These are phyloP conservation scores for Fissipunctia ypsillon DNA, from an alignment of 2,888 invertebrate species.

Conservation along the genomic window DNA sequence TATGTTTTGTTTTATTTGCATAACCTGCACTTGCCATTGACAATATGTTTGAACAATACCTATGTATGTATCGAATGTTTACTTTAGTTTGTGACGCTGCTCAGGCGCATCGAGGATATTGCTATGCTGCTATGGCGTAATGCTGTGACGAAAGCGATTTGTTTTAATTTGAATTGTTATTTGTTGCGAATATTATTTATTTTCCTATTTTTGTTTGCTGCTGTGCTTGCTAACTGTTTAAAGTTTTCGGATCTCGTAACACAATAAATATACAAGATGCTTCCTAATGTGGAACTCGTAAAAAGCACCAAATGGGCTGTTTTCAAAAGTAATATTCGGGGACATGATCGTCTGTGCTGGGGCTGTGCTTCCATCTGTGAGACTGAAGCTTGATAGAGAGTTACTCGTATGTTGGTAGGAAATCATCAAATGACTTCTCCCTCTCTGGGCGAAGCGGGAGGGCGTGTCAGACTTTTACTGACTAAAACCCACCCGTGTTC, in stretches of 20 bases:
- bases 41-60: neutral
- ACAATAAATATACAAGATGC: neutral
- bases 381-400: neutral
- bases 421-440: no score
- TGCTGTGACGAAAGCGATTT: neutral
- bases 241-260: neutral
- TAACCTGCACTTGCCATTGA: conserved; percentile 15
- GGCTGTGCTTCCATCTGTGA: neutral
- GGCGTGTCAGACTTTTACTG: no score
- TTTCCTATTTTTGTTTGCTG: neutral
- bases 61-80: neutral
- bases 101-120: neutral
- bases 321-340: neutral
- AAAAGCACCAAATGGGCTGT: neutral
- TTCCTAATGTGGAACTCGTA: neutral
- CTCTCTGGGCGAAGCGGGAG: no score
- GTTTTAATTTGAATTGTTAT: neutral
- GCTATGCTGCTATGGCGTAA: neutral
- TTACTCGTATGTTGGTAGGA: no score
- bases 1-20: neutral
- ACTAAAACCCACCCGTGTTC: no score
- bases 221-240: neutral
- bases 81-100: neutral
- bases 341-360: no score
- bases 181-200: neutral